Evolutionary conservation across 2,113 vertebrate genomes (phyloP).

Genomic region (Chlamydotis undulata): DNA sequence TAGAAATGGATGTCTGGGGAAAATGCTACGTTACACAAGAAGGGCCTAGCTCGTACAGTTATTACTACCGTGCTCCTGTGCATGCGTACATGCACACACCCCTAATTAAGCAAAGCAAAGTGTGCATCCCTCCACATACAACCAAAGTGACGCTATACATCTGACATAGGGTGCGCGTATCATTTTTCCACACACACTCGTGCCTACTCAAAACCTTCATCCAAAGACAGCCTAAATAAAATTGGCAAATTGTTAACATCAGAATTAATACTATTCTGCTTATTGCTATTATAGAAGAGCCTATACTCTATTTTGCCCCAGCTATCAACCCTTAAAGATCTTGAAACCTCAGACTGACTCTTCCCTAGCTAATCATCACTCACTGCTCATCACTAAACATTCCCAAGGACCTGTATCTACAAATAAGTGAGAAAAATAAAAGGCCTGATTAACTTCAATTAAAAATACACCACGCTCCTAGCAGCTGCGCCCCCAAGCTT

Average conservation of each 20-base stretch:
- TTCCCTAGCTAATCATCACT: background rate
- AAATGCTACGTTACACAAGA: background rate
- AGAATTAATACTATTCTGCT: background rate
- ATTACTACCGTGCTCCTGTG: background rate
- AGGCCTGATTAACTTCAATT: background rate
- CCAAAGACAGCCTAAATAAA: background rate
- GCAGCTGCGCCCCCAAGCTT: background rate
- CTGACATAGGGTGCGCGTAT: background rate
- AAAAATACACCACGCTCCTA: background rate
- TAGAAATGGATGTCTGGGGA: background rate
- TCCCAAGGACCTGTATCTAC: background rate
- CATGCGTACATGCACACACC: background rate
- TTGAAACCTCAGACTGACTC: background rate
- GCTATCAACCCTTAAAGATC: background rate
- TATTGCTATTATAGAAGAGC: background rate
- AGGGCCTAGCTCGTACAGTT: background rate
- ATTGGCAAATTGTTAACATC: background rate
- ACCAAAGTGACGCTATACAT: background rate
- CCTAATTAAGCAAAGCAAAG: background rate
- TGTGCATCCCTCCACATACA: rapidly evolving
- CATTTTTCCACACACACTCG: rapidly evolving
- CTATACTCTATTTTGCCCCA: background rate
- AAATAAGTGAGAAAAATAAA: background rate
- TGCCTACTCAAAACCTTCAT: background rate
- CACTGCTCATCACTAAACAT: background rate